Conservation (phyloP, 2,113 vertebrate species). For the Pholis gunnellus region DNA sequence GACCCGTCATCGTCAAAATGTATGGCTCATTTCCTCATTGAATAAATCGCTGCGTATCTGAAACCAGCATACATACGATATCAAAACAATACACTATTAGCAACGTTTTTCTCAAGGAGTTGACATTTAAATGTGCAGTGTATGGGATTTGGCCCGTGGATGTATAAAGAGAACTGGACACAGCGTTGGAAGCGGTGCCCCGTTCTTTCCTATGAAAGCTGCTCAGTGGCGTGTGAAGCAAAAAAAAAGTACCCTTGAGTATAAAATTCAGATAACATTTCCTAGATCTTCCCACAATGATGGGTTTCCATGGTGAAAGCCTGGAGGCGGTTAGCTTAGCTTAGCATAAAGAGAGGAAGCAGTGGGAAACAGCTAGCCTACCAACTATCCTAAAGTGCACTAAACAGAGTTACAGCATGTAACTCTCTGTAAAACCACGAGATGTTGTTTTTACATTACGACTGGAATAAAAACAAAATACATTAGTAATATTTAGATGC, state of each 20-base stretch:
- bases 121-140: no score
- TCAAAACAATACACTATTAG: not conserved
- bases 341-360: not conserved
- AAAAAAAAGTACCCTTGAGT: no score
- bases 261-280: not conserved
- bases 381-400: not conserved
- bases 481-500: not conserved
- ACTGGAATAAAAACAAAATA: not conserved
- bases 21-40: not conserved
- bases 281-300: not conserved
- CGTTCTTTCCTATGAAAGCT: no score
- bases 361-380: not conserved
- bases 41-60: not conserved
- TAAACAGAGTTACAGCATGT: not conserved
- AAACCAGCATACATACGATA: not conserved
- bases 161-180: no score
- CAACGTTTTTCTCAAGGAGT: not conserved
- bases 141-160: no score
- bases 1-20: conserved; percentile 18
- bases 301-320: not conserved
- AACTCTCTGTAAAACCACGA: not conserved
- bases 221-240: no score
- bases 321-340: not conserved
- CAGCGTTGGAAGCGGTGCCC: no score
- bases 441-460: not conserved